Base-by-base conservation (phyloP, 2,888 invertebrate species). In the Selenia dentaria region DNA sequence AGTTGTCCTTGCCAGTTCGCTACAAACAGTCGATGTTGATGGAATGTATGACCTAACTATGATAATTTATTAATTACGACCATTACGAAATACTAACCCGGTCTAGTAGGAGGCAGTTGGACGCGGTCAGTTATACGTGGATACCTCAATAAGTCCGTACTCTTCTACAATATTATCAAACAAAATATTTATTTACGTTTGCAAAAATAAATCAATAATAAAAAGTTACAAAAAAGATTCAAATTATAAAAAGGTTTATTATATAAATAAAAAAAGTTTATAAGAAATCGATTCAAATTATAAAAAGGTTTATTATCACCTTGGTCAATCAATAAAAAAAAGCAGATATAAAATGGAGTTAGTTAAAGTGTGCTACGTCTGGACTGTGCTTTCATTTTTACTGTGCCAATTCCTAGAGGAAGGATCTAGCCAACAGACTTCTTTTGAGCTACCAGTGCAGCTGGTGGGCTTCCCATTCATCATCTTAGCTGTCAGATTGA, bases 391-490 rank as follows among this genome's bases (percentile, higher is more conserved):
- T 4, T 73, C 76, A 13, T 59, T 87, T 38, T 47, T 88, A 41
- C 54, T 87, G 50, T 73, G 86, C 28, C 79, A 86, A 70, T 80
- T 78, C 55, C 42, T 79, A 12, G 70, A 72, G 68, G 80, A 84
- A 62, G 77, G 84, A 6, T 68, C 73, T 0, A 66, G 79, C 8
- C 70, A 84, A 51, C 64, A 81, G 43, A 46, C 74, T 3, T 64
- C 70, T 1, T 81, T 81, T 54, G 72, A 95, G 62, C 74, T 96
- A 42, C 96, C 96, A 2, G 95, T 96, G 9, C 96, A 96, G 73
- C 83, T 96, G 36, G 91, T 96, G 37, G 96, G 96, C 25, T 96
- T 96, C 74, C 96, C 96, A 2, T 93, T 96, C 51, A 96, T 96
- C 63, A 94, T 96, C 41, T 82, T 95, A 34, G 95, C 96, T 6